These are phyloP conservation scores for Allophyes oxyacanthae DNA, from an alignment of 2,888 invertebrate genomes.

Conservation along the genomic window DNA sequence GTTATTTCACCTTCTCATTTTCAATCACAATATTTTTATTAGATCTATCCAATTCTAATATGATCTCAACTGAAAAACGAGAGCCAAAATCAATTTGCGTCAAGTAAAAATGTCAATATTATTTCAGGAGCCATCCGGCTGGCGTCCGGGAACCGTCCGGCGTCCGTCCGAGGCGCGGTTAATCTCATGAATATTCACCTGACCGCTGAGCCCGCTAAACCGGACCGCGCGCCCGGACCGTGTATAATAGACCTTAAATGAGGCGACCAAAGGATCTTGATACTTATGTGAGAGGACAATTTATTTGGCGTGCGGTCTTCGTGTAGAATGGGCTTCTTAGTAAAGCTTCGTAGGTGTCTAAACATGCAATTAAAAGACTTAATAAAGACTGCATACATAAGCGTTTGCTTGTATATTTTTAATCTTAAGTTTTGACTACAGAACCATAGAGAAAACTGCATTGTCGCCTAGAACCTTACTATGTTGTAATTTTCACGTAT, in stretches of 20 bases:
- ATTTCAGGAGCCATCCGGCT: conserved; percentile 56
- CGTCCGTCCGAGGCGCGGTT: conserved; percentile 56
- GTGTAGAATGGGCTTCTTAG: not conserved
- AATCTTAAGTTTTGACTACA: too few species aligned
- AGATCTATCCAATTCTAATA: not conserved
- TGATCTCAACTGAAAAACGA: conserved; percentile 1
- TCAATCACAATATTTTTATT: too few species aligned
- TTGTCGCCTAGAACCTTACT: too few species aligned
- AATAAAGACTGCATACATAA: too few species aligned
- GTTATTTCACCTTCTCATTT: too few species aligned
- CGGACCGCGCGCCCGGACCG: conserved; percentile 47
- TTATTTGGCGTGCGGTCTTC: conserved; percentile 11
- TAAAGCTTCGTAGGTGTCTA: too few species aligned
- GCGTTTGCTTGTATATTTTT: too few species aligned
- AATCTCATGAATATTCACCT: conserved; percentile 80
- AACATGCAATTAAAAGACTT: too few species aligned
- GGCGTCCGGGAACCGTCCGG: conserved; percentile 30
- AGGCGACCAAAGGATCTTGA: conserved; percentile 38
- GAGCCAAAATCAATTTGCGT: conserved; percentile 46
- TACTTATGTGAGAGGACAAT: conserved; percentile 23
- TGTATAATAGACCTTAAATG: conserved; percentile 52
- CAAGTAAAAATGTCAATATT: conserved; percentile 64
- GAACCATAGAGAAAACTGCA: too few species aligned
- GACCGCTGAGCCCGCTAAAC: conserved; percentile 62
- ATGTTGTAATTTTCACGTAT: too few species aligned